A percentile compares a stretch with the other conserved stretches of the same genome.
Evolutionary conservation across 2,797 vertebrate species (phyloP).

Genomic region (Clarias laeviceps): DNA sequence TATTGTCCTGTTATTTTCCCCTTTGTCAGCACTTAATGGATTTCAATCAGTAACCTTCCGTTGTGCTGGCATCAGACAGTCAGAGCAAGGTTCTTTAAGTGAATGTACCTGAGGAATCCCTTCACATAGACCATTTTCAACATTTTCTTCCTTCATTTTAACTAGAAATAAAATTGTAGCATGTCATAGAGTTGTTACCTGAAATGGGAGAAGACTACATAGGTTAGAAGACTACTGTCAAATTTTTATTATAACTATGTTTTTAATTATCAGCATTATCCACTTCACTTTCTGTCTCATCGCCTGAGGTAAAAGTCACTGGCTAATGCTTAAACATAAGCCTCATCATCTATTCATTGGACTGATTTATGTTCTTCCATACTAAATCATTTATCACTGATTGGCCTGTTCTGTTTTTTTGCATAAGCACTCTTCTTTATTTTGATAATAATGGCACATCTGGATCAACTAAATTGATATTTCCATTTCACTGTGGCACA

Average conservation of each 20-base stretch:
- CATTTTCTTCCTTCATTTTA: background rate
- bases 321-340: background rate
- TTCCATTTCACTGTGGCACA: background rate
- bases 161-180: background rate
- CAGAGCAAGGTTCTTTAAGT: background rate
- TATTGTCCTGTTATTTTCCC: constrained; percentile 61
- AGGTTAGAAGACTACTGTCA: background rate
- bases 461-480: background rate
- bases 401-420: background rate
- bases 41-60: constrained; percentile 34
- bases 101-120: background rate
- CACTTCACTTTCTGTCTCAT: background rate
- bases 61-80: background rate
- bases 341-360: background rate
- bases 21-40: constrained; percentile 46
- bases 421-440: background rate
- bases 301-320: background rate
- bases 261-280: background rate
- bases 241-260: background rate
- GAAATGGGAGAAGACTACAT: background rate
- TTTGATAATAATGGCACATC: background rate
- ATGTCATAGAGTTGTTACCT: background rate
- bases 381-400: background rate
- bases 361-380: background rate
- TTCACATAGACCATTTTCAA: background rate